Evolutionary conservation across 2,888 invertebrate species (phyloP).

Genomic region (Caenorhabditis sp.): DNA sequence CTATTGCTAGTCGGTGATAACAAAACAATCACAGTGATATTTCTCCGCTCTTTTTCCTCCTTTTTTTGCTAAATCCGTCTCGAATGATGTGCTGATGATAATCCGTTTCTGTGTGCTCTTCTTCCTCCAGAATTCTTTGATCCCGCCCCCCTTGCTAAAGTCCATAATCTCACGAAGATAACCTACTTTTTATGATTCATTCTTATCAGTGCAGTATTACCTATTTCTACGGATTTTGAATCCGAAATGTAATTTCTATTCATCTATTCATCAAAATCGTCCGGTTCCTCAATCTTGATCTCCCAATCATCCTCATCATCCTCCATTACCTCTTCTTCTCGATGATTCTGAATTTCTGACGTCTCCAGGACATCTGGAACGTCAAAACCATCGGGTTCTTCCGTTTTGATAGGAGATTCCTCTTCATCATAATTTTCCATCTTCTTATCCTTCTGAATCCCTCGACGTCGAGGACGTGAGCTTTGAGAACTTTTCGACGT

Average conservation of each 20-base stretch:
- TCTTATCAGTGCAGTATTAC: no score
- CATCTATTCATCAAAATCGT: slow-evolving; percentile 15
- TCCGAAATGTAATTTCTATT: no score
- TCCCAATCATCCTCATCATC: background rate
- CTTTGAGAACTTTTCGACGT: background rate
- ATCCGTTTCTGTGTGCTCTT: background rate
- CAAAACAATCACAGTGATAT: no score
- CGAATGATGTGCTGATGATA: background rate
- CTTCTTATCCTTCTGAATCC: background rate
- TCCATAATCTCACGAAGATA: no score
- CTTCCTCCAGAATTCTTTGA: slow-evolving; percentile 3
- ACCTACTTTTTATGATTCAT: no score
- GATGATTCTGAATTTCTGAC: no score
- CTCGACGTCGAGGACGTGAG: background rate
- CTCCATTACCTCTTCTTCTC: background rate
- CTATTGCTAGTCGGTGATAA: background rate
- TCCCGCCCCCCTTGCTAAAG: background rate
- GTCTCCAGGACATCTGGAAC: no score
- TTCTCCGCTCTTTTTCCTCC: no score
- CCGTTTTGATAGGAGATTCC: slow-evolving; percentile 11
- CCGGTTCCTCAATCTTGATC: slow-evolving; percentile 13
- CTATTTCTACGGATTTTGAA: no score
- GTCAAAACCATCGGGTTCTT: slow-evolving; percentile 17
- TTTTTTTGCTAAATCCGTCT: background rate
- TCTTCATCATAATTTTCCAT: background rate